Base-by-base conservation (phyloP, 2,888 invertebrate genomes). In the Argynnis bischoffii region DNA sequence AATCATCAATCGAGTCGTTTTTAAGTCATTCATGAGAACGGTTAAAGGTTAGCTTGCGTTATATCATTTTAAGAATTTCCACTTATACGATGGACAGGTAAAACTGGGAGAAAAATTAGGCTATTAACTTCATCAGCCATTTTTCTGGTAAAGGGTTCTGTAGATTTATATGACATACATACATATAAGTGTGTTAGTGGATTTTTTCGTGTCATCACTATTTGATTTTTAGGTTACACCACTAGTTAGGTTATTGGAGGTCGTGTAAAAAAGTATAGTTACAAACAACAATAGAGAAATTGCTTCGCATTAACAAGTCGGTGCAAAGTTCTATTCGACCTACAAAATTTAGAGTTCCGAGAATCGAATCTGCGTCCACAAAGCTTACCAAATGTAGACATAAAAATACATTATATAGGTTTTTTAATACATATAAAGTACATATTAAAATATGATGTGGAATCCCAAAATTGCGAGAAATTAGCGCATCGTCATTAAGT, bases 401-500 rank as follows among this genome's bases (percentile, higher is more conserved):
- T 41, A 11, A 41, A 41, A 11, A 41, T 41, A 41, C 11, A 41
- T 41, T 41, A 41, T 41, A 41, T 41, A 41, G 8, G 2, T 41
- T 11, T 41, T 41, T 26, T 26, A 26, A 41, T 41, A 35, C 16
- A 16, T 18, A 41, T 41, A 55, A 55, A 35, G 35, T 31, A 55
- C 0, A n/a, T n/a, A 18, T n/a, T 46, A 18, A 57, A 59, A 51
- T 18, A 35, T 4, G 0, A 16, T 41, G 18, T 57, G 66, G 69
- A 66, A 66, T 54, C 53, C 54, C 16, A 41, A 59, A 61, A 63
- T 57, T 48, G 41, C 41, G 11, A 15, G 56, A 59, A 61, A 63
- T 53, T 66, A 63, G 54, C 57, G 48, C 63, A 63, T 18, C 54
- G 57, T 48, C 63, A 69, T 68, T 63, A 68, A 51, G 65, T 54